These are phyloP conservation scores for Anodontia alba DNA, from an alignment of 2,888 invertebrate species.

Conservation along the genomic window DNA sequence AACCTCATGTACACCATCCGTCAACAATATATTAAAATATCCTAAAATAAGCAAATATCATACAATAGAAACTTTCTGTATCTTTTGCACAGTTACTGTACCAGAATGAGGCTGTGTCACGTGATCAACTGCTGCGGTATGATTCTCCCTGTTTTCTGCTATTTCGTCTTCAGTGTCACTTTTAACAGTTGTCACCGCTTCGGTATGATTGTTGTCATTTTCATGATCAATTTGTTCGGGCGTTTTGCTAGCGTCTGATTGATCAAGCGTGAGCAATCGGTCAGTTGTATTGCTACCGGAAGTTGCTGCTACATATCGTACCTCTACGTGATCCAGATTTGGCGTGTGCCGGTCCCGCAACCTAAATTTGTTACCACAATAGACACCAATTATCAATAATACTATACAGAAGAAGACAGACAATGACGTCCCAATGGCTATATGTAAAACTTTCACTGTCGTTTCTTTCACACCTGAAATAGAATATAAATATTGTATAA, in stretches of 20 bases:
- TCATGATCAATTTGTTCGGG: conserved; percentile 55
- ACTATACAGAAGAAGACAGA: conserved; percentile 81
- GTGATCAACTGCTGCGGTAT: conserved; percentile 23
- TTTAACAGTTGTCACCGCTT: conserved; percentile 12
- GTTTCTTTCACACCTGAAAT: conserved; percentile 72
- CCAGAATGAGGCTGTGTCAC: conserved; percentile 26
- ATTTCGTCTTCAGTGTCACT: conserved; percentile 36
- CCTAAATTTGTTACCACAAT: conserved; percentile 77
- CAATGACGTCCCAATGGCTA: conserved; percentile 81
- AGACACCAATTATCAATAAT: conserved; percentile 79
- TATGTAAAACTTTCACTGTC: conserved; percentile 77
- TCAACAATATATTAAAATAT: no score
- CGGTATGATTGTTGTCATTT: conserved; percentile 23
- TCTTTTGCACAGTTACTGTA: conserved; percentile 50
- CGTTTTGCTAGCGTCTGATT: conserved; percentile 55
- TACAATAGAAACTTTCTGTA: conserved; percentile 81
- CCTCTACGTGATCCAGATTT: conserved; percentile 80
- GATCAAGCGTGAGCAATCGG: conserved; percentile 73
- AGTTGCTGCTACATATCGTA: conserved; percentile 79
- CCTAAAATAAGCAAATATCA: conserved; percentile 59
- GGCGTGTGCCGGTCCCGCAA: conserved; percentile 68
- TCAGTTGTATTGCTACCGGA: conserved; percentile 82
- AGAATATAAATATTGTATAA: conserved; percentile 1
- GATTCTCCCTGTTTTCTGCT: conserved; percentile 40
- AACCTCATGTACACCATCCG: no score